Percentiles rank a stretch among this genome's conserved stretches.
Conservation (phyloP, 64 coral and sea anemone species). For the Platygyra sinensis region DNA sequence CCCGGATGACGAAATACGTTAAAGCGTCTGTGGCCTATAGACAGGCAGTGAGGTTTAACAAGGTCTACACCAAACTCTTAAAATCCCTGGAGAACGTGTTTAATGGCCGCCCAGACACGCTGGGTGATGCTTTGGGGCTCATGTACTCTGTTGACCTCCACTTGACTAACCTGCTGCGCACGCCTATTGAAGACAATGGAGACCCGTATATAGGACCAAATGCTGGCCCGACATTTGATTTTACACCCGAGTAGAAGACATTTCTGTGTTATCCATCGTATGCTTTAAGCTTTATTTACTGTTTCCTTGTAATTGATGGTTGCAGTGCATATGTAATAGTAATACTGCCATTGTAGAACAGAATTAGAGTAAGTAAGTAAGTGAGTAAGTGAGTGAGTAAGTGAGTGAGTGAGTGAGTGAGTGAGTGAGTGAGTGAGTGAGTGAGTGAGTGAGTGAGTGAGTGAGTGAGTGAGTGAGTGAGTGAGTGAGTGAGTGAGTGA, state of each 20-base stretch:
- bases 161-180: conserved; percentile 54
- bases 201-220: conserved; percentile 84
- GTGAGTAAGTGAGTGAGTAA: too few relatives aligned
- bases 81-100: conserved; percentile 73
- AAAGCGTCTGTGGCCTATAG: neutral
- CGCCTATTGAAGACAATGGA: conserved; percentile 65
- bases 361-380: too few relatives aligned
- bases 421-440: too few relatives aligned
- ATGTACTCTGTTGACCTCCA: conserved; percentile 73
- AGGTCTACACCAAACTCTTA: conserved; percentile 69
- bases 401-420: too few relatives aligned
- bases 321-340: too few relatives aligned
- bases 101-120: conserved; percentile 63
- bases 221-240: conserved; percentile 61
- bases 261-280: too few relatives aligned
- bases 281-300: too few relatives aligned
- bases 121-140: conserved; percentile 65
- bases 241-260: neutral
- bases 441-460: too few relatives aligned
- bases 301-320: too few relatives aligned
- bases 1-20: conserved; percentile 55
- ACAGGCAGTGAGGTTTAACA: conserved; percentile 67
- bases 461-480: too few relatives aligned
- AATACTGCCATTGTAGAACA: too few relatives aligned
- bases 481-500: too few relatives aligned